Evolutionary conservation across 1,140 invertebrate species (phyloP).

Genomic region (Drosophila simulans): DNA sequence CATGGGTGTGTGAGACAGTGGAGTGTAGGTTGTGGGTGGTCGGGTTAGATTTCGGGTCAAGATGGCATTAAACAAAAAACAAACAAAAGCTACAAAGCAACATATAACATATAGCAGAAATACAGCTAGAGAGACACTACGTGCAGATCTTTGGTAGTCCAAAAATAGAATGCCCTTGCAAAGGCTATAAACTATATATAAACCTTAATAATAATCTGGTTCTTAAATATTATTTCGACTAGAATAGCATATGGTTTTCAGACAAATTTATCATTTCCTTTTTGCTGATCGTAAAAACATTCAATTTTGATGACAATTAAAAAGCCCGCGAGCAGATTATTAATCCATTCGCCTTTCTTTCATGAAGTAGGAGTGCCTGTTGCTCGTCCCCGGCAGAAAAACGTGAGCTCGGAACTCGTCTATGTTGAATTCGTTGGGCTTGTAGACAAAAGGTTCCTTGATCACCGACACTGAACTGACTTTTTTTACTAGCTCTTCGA

Average conservation of each 20-base stretch:
- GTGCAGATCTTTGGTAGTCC: conserved; percentile 40
- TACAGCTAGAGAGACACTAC: conserved; percentile 24
- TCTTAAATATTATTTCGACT: too few relatives aligned
- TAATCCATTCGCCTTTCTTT: background rate
- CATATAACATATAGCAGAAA: conserved; percentile 11
- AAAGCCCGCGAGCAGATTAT: background rate
- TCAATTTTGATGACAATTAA: background rate
- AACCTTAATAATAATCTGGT: too few relatives aligned
- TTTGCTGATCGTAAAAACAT: background rate
- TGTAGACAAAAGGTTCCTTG: conserved; percentile 25
- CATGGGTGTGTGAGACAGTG: conserved; percentile 17
- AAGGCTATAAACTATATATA: background rate
- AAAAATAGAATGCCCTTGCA: conserved; percentile 40
- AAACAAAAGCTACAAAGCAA: conserved; percentile 30
- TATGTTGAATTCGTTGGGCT: conserved; percentile 49
- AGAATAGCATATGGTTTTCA: too few relatives aligned
- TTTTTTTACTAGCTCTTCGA: background rate
- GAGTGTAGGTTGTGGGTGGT: conserved; percentile 14
- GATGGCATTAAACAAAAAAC: conserved; percentile 36
- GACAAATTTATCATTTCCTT: background rate
- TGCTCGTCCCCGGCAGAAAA: conserved; percentile 27
- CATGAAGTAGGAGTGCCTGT: conserved; percentile 46
- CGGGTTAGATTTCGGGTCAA: conserved; percentile 21
- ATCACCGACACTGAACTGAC: background rate
- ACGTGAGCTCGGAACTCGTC: conserved; percentile 45